phyloP scores from a whole-genome alignment of 2,113 vertebrate species.

The Tamias sibiricus region DNA sequence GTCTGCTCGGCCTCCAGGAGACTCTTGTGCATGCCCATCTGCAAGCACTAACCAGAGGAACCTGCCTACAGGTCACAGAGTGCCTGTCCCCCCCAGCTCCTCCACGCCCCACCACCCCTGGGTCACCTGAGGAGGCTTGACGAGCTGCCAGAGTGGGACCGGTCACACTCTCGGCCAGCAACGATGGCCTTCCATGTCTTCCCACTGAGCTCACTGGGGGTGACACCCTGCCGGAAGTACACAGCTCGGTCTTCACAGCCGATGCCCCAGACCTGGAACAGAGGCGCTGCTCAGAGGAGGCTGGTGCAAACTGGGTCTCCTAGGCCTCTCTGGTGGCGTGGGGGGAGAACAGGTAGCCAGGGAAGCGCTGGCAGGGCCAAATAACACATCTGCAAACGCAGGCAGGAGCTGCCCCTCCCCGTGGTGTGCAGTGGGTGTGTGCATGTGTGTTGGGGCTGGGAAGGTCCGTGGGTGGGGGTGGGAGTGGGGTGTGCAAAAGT shows the following conservation, averaged over 20 bases:
- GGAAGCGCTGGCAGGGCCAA: too few relatives aligned
- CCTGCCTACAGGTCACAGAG: too few relatives aligned
- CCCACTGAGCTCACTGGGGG: conserved; percentile 95
- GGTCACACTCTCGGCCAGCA: conserved; percentile 90
- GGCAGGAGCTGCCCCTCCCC: not conserved
- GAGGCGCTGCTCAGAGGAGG: not conserved
- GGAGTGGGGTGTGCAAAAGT: fast-evolving
- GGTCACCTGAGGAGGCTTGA: conserved; percentile 93
- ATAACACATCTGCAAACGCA: fast-evolving
- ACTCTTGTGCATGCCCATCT: fast-evolving
- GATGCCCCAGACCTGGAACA: conserved; percentile 93
- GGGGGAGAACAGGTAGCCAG: fast-evolving
- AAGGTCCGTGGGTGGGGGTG: fast-evolving
- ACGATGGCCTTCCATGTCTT: conserved; percentile 94
- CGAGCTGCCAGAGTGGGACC: conserved; percentile 92
- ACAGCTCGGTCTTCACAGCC: conserved; percentile 91
- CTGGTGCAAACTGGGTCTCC: not conserved
- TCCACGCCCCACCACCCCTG: fast-evolving
- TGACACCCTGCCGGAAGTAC: conserved; percentile 96
- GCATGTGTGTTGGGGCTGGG: fast-evolving
- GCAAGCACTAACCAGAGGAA: too few relatives aligned
- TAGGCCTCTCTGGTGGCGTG: fast-evolving
- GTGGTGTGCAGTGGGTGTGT: fast-evolving
- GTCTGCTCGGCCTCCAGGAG: not conserved
- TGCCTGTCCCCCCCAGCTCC: too few relatives aligned